These are phyloP conservation scores for Vesta saturnalis DNA, from an alignment of 2,888 invertebrate species.

Conservation along the genomic window DNA sequence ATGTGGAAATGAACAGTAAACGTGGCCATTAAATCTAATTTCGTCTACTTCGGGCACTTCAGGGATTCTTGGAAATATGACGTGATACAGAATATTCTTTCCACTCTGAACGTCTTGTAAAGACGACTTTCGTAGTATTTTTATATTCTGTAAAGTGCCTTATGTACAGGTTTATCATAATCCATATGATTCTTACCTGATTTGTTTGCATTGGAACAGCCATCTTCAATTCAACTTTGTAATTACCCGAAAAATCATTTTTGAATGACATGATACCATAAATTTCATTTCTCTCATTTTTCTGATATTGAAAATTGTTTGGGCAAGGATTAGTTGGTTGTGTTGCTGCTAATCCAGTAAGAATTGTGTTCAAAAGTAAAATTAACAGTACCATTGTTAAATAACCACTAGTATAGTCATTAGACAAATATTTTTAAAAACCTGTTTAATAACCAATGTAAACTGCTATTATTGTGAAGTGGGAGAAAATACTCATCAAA, in stretches of 20 bases:
- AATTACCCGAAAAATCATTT: conserved; percentile 18
- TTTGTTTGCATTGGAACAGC: conserved; percentile 8
- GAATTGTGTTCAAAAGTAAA: not conserved
- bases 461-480: too few species aligned
- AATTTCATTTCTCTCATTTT: not conserved
- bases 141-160: conserved; percentile 19
- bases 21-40: conserved; percentile 5
- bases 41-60: not conserved
- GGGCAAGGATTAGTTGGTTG: conserved; percentile 11
- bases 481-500: too few species aligned
- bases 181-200: not conserved
- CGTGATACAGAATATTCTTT: not conserved
- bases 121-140: not conserved
- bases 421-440: too few species aligned
- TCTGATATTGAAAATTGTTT: conserved; percentile 4
- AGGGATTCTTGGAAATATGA: conserved; percentile 9
- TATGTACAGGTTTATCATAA: not conserved
- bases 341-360: not conserved
- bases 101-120: conserved; percentile 12
- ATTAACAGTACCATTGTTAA: not conserved
- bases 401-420: not conserved
- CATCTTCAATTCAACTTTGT: conserved; percentile 22
- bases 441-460: too few species aligned
- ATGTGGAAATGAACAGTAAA: not conserved
- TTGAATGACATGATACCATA: conserved; percentile 14